Percentiles rank a stretch among this genome's conserved stretches.
Conservation (phyloP, 2,797 vertebrate genomes). For the Eulemur mongoz region DNA sequence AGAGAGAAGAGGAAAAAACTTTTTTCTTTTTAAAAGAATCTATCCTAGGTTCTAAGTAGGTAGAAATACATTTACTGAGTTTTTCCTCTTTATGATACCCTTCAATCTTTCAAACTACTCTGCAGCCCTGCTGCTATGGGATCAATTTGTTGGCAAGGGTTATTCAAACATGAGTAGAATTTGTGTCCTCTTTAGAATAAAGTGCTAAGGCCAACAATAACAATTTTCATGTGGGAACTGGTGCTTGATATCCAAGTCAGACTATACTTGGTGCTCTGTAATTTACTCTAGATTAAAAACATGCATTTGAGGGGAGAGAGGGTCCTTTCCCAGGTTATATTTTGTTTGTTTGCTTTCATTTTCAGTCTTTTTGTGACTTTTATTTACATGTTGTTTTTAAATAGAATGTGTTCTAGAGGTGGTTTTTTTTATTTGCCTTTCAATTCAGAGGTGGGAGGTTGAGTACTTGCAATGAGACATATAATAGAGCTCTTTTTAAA, state of each 20-base stretch:
- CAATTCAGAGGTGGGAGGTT: neutral
- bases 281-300: conserved; percentile 81
- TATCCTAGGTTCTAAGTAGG: conserved; percentile 31
- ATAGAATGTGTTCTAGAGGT: neutral
- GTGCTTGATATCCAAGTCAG: conserved; percentile 76
- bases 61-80: conserved; percentile 48
- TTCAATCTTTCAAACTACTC: conserved; percentile 70
- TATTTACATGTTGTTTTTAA: conserved; percentile 51
- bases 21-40: conserved; percentile 52
- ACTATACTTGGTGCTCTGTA: conserved; percentile 82
- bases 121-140: conserved; percentile 73
- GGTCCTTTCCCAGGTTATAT: conserved; percentile 75
- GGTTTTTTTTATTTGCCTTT: conserved; percentile 52
- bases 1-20: conserved; percentile 33
- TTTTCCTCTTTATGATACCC: conserved; percentile 45
- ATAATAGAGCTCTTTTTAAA: neutral
- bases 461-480: conserved; percentile 53
- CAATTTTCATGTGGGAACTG: conserved; percentile 84
- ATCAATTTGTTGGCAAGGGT: conserved; percentile 86
- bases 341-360: conserved; percentile 78
- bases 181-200: conserved; percentile 81
- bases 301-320: conserved; percentile 52
- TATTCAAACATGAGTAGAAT: conserved; percentile 85
- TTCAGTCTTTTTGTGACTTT: conserved; percentile 58
- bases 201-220: conserved; percentile 85